phyloP scores from a whole-genome alignment of 1,140 invertebrate species.

The Aplysia californica region DNA sequence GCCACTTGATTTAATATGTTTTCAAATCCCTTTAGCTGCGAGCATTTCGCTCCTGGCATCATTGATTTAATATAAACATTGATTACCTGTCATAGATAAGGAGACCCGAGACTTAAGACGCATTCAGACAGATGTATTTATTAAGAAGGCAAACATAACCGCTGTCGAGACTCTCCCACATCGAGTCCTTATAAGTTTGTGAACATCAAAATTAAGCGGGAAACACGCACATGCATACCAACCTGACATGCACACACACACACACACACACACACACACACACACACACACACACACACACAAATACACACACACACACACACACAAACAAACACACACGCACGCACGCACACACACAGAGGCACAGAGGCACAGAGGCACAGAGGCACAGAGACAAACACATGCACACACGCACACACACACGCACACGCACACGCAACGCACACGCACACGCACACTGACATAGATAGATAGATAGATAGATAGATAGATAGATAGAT shows the following conservation, averaged over 20 bases:
- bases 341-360: too few species aligned
- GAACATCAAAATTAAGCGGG: background rate
- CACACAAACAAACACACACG: too few species aligned
- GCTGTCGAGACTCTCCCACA: too few species aligned
- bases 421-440: background rate
- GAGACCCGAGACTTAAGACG: background rate
- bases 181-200: background rate
- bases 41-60: too few species aligned
- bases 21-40: too few species aligned
- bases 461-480: conserved; percentile 1
- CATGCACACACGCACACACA: background rate
- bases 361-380: background rate
- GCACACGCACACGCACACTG: background rate
- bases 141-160: background rate
- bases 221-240: background rate
- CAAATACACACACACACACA: too few species aligned
- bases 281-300: too few species aligned
- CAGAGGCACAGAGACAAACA: background rate
- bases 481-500: background rate
- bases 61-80: background rate
- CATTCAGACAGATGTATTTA: background rate
- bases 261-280: background rate
- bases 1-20: too few species aligned
- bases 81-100: background rate
- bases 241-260: background rate